A percentile compares a stretch with the other conserved stretches of the same genome.
These are phyloP conservation scores for Pharmacophagus antenor DNA, from an alignment of 2,888 invertebrate species.

Conservation along the genomic window DNA sequence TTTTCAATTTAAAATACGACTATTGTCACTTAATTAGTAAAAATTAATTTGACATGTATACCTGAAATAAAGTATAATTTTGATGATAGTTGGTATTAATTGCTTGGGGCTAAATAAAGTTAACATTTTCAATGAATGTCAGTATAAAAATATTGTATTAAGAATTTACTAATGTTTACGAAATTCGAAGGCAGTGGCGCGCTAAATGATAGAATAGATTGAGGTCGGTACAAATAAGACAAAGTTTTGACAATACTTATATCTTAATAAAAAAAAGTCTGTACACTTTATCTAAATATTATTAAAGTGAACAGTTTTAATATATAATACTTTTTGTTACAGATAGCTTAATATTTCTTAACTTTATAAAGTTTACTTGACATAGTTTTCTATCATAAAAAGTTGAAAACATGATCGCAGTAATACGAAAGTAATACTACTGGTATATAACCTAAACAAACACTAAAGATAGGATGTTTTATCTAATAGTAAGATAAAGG, in stretches of 20 bases:
- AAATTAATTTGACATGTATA: no score
- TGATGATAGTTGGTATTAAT: neutral
- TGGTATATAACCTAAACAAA: constrained; percentile 63
- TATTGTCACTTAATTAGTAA: no score
- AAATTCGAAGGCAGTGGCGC: constrained; percentile 35
- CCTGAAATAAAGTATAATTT: neutral
- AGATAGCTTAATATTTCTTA: neutral
- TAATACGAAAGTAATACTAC: constrained; percentile 44
- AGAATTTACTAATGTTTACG: constrained; percentile 12
- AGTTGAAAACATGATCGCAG: constrained; percentile 63
- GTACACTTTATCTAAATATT: constrained; percentile 1
- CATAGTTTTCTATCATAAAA: constrained; percentile 57
- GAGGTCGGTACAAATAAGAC: constrained; percentile 38
- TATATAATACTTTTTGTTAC: constrained; percentile 28
- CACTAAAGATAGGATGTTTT: constrained; percentile 45
- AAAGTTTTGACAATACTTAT: constrained; percentile 27
- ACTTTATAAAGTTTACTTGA: neutral
- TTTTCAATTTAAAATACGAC: no score
- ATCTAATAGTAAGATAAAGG: constrained; percentile 53
- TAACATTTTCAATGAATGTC: neutral
- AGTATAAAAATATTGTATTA: neutral
- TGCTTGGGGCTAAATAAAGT: constrained; percentile 4
- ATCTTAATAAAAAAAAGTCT: constrained; percentile 16
- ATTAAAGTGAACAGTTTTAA: neutral
- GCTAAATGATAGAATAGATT: constrained; percentile 39